Conservation (phyloP, 2,888 invertebrate species). For the Scaptomyza parva region DNA sequence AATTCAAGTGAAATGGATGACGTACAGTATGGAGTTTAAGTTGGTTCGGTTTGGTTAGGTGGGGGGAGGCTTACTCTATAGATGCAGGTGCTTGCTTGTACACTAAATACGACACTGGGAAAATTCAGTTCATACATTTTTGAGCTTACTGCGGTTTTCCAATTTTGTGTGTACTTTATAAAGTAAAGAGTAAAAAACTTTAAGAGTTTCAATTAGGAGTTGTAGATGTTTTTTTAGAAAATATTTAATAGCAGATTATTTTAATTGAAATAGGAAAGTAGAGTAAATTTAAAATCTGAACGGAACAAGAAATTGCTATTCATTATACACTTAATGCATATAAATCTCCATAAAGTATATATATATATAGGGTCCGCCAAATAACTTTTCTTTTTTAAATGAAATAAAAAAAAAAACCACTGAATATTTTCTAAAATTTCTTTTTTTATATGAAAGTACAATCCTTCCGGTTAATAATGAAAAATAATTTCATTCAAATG, state of each 20-base stretch:
- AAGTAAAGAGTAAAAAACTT: neutral
- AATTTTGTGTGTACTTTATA: neutral
- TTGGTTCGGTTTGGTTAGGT: neutral
- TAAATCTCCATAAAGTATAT: too few relatives aligned
- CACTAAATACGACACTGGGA: slow-evolving; percentile 1
- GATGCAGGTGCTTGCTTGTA: slow-evolving; percentile 1
- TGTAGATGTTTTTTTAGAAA: neutral
- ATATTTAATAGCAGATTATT: neutral
- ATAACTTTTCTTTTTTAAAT: too few relatives aligned
- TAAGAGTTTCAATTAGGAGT: neutral
- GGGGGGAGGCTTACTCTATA: neutral
- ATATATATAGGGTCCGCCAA: too few relatives aligned
- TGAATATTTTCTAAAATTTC: too few relatives aligned
- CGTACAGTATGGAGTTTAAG: slow-evolving; percentile 31
- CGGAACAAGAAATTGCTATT: too few relatives aligned
- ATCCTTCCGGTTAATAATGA: too few relatives aligned
- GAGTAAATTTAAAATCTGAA: too few relatives aligned
- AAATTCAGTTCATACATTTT: neutral
- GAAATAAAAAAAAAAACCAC: too few relatives aligned
- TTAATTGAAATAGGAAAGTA: too few relatives aligned
- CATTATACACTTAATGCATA: too few relatives aligned
- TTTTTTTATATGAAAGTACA: too few relatives aligned
- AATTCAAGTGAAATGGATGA: slow-evolving; percentile 63
- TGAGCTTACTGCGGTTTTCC: neutral
- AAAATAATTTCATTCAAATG: too few relatives aligned